Conservation (phyloP, 2,113 vertebrate species). For the Pteronura brasiliensis region DNA sequence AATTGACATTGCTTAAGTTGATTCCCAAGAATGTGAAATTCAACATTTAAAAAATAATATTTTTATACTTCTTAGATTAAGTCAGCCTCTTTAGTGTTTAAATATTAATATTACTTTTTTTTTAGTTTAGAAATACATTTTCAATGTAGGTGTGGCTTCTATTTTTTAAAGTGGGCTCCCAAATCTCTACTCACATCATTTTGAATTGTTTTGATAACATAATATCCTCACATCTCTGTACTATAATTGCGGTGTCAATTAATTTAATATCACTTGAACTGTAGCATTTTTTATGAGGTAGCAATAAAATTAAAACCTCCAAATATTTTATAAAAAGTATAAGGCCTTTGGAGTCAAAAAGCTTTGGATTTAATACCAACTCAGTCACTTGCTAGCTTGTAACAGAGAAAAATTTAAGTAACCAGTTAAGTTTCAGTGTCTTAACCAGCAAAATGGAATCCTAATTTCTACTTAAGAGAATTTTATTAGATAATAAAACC, state of each 20-base stretch:
- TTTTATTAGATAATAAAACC: neutral
- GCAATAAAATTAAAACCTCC: neutral
- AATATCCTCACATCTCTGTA: neutral
- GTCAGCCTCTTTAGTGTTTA: neutral
- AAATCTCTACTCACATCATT: neutral
- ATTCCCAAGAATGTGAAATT: neutral
- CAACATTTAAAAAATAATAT: neutral
- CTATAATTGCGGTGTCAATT: neutral
- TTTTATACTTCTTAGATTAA: neutral
- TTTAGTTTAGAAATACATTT: neutral
- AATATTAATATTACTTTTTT: constrained; percentile 7
- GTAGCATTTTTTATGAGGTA: neutral
- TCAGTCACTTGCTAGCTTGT: neutral
- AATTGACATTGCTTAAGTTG: neutral
- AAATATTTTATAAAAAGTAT: neutral
- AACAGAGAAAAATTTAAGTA: constrained; percentile 5
- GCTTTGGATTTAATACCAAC: neutral
- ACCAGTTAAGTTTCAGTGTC: neutral
- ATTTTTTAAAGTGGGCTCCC: neutral
- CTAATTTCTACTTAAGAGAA: neutral
- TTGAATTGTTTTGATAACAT: neutral
- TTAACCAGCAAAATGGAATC: neutral
- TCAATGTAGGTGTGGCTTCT: neutral
- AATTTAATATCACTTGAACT: neutral
- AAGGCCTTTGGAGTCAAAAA: neutral